Percentiles rank a stretch among this genome's conserved stretches.
These are phyloP conservation scores for Phanerotoma sp. DNA, from an alignment of 2,888 invertebrate species.

Conservation along the genomic window DNA sequence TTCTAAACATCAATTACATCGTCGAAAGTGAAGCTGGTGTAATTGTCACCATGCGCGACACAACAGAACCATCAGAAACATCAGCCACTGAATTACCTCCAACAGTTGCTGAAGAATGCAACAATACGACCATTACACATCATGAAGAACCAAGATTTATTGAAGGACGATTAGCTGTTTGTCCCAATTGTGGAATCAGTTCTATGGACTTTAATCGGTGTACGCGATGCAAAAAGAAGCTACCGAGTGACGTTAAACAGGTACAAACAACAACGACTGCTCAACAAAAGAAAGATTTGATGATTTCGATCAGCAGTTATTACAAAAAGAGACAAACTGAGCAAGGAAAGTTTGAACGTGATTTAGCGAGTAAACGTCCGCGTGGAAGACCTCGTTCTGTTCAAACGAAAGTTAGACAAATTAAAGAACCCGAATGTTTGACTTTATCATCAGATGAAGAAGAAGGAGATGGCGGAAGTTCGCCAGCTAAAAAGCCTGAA, in stretches of 20 bases:
- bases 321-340: slow-evolving; percentile 9
- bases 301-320: slow-evolving; percentile 37
- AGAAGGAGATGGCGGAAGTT: slow-evolving; percentile 42
- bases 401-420: slow-evolving; percentile 6
- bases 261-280: slow-evolving; percentile 47
- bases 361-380: slow-evolving; percentile 1
- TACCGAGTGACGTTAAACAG: slow-evolving; percentile 71
- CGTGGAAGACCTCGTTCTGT: background rate
- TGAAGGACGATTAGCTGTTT: slow-evolving; percentile 75
- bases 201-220: slow-evolving; percentile 80
- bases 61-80: slow-evolving; percentile 20
- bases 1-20: slow-evolving; percentile 76
- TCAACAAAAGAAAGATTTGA: slow-evolving; percentile 38
- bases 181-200: slow-evolving; percentile 77
- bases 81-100: slow-evolving; percentile 1
- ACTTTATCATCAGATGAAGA: slow-evolving; percentile 59
- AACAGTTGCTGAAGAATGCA: slow-evolving; percentile 41
- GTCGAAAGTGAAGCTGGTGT: slow-evolving; percentile 66
- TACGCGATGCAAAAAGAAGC: slow-evolving; percentile 70
- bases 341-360: slow-evolving; percentile 1
- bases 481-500: slow-evolving; percentile 29
- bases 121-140: slow-evolving; percentile 39
- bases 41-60: slow-evolving; percentile 24
- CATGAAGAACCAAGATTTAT: slow-evolving; percentile 62
- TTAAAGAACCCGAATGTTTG: slow-evolving; percentile 48